Percentiles rank a stretch among this genome's conserved stretches.
phyloP scores from a whole-genome alignment of 2,113 vertebrate genomes.

The Amphilophus citrinellus region DNA sequence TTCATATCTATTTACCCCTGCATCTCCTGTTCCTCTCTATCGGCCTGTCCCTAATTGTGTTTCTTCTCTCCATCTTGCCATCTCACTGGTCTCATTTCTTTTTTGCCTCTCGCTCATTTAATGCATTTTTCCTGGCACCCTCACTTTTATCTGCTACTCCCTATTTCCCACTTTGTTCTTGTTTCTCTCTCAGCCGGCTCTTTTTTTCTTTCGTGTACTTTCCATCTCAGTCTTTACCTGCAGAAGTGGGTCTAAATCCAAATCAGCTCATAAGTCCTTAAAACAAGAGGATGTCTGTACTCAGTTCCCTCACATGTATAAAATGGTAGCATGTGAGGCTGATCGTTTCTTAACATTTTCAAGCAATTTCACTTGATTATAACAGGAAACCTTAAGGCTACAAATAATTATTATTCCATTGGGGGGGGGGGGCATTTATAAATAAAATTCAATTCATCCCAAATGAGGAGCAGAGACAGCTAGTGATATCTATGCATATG shows the following conservation, averaged over 20 bases:
- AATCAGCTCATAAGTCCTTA: conserved; percentile 23
- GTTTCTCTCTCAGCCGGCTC: conserved; percentile 14
- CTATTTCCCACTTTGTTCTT: conserved; percentile 47
- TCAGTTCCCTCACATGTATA: not conserved
- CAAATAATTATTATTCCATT: conserved; percentile 52
- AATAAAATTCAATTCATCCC: conserved; percentile 35
- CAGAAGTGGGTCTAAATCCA: conserved; percentile 31
- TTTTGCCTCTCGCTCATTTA: conserved; percentile 26
- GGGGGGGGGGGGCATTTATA: conserved; percentile 10
- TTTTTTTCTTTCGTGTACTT: conserved; percentile 38
- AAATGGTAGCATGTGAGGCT: conserved; percentile 30
- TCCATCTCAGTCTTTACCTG: conserved; percentile 29
- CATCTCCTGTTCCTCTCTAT: conserved; percentile 29
- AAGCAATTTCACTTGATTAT: conserved; percentile 36
- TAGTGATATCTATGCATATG: too few species aligned
- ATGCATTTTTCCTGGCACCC: conserved; percentile 15
- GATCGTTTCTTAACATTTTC: conserved; percentile 47
- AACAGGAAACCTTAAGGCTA: conserved; percentile 22
- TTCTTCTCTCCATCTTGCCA: conserved; percentile 41
- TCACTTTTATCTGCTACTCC: conserved; percentile 35
- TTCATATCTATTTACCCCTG: conserved; percentile 57
- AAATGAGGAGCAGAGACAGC: conserved; percentile 14
- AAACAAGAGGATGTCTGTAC: conserved; percentile 18
- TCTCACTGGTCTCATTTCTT: conserved; percentile 30
- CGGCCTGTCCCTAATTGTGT: conserved; percentile 54